Conservation (phyloP, 2,888 invertebrate species). For the Epinotia brunnichana region DNA sequence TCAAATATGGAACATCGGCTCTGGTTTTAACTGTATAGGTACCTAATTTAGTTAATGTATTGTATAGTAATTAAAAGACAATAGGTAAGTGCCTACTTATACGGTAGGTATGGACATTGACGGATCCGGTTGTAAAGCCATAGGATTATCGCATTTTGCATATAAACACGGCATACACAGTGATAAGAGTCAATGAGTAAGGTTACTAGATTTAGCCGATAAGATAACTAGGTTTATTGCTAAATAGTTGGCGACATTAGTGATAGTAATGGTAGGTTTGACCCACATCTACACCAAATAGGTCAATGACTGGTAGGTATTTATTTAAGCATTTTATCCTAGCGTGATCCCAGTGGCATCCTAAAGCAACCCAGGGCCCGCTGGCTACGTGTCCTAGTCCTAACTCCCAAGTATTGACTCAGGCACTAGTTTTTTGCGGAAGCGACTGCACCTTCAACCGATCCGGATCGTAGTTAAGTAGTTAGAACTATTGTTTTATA, state of each 20-base stretch:
- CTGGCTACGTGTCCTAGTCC: no score
- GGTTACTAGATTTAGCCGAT: constrained; percentile 16
- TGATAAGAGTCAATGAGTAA: constrained; percentile 18
- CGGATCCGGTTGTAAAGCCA: constrained; percentile 35
- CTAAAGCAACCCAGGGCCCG: neutral
- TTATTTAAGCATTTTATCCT: neutral
- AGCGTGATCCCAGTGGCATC: neutral
- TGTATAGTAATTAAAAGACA: no score
- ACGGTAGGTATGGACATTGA: neutral
- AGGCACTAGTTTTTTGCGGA: no score
- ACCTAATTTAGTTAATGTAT: neutral
- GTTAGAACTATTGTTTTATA: no score
- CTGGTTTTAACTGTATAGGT: neutral
- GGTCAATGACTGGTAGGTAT: neutral
- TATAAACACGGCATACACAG: constrained; percentile 15
- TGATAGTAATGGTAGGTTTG: neutral
- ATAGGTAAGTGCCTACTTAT: neutral
- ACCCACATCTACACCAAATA: neutral
- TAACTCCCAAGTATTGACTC: no score
- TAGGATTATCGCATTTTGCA: constrained; percentile 28
- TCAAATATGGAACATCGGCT: no score
- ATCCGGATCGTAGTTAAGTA: no score
- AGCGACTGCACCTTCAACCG: no score
- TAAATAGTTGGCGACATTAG: neutral
- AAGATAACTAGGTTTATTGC: neutral